phyloP scores from a whole-genome alignment of 64 coral and sea anemone species.

The Montipora capricornis region DNA sequence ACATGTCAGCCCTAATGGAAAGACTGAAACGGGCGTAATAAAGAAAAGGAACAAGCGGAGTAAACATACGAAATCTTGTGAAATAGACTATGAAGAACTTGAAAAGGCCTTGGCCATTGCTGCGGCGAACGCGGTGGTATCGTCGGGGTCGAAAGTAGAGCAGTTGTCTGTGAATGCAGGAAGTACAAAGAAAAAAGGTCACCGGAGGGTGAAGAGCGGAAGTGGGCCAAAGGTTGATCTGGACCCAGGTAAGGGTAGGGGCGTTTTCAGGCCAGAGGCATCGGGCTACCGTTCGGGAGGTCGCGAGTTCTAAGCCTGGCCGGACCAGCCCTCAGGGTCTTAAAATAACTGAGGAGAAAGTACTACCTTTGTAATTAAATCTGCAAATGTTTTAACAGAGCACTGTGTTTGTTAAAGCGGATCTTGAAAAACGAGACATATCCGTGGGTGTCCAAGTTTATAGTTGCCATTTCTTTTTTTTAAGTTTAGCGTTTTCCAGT shows the following conservation, averaged over 20 bases:
- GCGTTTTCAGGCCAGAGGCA: no score
- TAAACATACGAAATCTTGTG: constrained; percentile 95
- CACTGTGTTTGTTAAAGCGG: no score
- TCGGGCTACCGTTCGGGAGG: no score
- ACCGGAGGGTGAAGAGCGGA: constrained; percentile 87
- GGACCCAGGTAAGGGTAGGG: constrained; percentile 74
- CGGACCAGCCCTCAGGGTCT: no score
- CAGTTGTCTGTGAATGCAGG: constrained; percentile 53
- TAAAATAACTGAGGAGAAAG: no score
- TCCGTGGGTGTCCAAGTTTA: no score
- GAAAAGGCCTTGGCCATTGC: constrained; percentile 91
- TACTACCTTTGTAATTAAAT: no score
- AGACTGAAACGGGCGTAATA: constrained; percentile 64
- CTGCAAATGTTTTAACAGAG: no score
- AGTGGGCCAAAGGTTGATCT: constrained; percentile 85
- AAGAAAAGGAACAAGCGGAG: constrained; percentile 94
- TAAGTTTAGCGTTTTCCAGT: no score
- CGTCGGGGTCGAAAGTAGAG: constrained; percentile 61
- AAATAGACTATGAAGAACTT: constrained; percentile 99
- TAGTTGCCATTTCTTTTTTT: no score
- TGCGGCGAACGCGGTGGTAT: constrained; percentile 65
- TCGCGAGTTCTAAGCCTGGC: no score
- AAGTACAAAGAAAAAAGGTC: constrained; percentile 79
- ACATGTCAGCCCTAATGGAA: constrained; percentile 56
- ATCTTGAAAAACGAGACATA: no score